Conservation (phyloP, 2,113 vertebrate genomes). For the Heterocephalus glaber region DNA sequence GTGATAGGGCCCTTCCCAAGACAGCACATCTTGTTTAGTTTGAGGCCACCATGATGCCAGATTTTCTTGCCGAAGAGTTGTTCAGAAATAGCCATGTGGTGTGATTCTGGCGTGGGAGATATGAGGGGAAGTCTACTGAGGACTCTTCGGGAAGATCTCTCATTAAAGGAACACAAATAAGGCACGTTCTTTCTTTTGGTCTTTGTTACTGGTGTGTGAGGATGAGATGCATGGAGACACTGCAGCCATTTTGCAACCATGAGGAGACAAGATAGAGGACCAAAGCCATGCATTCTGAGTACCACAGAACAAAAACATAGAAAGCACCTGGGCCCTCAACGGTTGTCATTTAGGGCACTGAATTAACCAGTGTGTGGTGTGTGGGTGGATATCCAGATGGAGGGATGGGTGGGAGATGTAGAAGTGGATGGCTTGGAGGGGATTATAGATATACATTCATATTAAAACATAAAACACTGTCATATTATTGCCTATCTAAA, state of each 20-base stretch:
- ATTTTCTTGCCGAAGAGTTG: background rate
- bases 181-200: background rate
- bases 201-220: background rate
- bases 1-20: background rate
- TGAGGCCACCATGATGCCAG: background rate
- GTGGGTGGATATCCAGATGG: too few species aligned
- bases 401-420: too few species aligned
- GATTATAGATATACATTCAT: background rate
- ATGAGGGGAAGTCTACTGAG: background rate
- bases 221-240: background rate
- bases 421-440: background rate
- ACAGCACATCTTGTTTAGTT: constrained; percentile 2
- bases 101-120: constrained; percentile 18
- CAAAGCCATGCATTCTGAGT: background rate
- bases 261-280: background rate
- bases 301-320: background rate
- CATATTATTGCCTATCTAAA: background rate
- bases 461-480: background rate
- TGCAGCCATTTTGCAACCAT: background rate
- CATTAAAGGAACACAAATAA: background rate
- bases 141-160: background rate
- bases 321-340: background rate
- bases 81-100: constrained; percentile 34
- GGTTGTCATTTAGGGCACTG: background rate
- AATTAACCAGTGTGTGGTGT: background rate